Evolutionary conservation across 2,113 vertebrate genomes (phyloP).

Genomic region (Cottus gobio): DNA sequence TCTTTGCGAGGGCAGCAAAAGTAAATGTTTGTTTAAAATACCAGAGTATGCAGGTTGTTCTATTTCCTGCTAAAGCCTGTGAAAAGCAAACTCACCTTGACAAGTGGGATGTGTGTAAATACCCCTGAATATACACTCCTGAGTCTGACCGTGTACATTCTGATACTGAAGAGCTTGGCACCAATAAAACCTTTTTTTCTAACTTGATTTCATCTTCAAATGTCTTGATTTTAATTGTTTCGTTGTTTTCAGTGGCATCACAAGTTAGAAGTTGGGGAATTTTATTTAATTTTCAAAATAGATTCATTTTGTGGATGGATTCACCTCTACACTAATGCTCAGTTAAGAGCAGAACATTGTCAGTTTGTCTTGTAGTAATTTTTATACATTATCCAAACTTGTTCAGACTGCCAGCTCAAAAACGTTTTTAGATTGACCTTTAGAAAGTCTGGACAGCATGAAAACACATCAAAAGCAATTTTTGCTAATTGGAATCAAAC

Average conservation of each 20-base stretch:
- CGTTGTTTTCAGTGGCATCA: too few relatives aligned
- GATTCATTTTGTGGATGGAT: too few relatives aligned
- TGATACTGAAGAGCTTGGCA: constrained; percentile 9
- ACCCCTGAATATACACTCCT: neutral
- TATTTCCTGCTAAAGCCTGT: neutral
- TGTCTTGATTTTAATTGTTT: neutral
- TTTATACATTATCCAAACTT: neutral
- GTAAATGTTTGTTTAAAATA: neutral
- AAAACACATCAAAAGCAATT: too few relatives aligned
- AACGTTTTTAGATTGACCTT: too few relatives aligned
- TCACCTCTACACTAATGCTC: too few relatives aligned
- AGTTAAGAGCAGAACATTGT: neutral
- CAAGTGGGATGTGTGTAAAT: neutral
- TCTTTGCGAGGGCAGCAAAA: neutral
- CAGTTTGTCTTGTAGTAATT: neutral
- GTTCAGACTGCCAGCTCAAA: too few relatives aligned
- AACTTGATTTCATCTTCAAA: neutral
- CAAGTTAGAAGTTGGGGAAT: neutral
- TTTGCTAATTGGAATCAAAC: neutral
- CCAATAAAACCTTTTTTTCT: constrained; percentile 26
- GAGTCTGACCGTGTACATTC: neutral
- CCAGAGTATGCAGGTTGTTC: neutral
- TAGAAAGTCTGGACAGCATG: too few relatives aligned
- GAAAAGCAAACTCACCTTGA: neutral
- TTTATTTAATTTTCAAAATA: neutral